phyloP scores from a whole-genome alignment of 2,888 invertebrate genomes.

The Resseliella maxima region DNA sequence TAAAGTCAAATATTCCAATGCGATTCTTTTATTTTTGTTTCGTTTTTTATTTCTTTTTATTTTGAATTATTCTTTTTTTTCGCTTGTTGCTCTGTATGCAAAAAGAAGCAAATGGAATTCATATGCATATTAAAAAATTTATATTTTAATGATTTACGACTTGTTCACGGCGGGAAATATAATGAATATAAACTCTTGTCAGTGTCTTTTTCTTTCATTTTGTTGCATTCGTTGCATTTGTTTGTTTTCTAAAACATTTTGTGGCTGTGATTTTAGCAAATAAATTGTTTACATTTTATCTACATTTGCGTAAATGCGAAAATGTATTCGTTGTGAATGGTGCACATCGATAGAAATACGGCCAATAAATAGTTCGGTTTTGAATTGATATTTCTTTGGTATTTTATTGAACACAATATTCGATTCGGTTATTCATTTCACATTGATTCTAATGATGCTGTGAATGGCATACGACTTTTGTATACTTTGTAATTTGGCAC shows the following conservation, averaged over 20 bases:
- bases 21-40: neutral
- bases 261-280: slow-evolving; percentile 55
- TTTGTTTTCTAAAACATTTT: slow-evolving; percentile 49
- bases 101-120: slow-evolving; percentile 32
- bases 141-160: slow-evolving; percentile 56
- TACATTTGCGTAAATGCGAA: neutral
- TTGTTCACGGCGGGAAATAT: slow-evolving; percentile 55
- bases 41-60: no score
- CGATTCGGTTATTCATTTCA: slow-evolving; percentile 31
- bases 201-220: neutral
- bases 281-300: slow-evolving; percentile 54
- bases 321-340: neutral
- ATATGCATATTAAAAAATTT: slow-evolving; percentile 55
- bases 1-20: slow-evolving; percentile 49
- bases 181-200: slow-evolving; percentile 55
- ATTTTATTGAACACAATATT: neutral
- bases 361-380: slow-evolving; percentile 44
- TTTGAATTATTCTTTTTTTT: no score
- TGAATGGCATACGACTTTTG: neutral
- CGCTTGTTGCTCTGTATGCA: neutral
- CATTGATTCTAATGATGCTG: slow-evolving; percentile 37
- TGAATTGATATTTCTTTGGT: neutral
- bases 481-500: neutral
- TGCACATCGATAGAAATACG: slow-evolving; percentile 43
- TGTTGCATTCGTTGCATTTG: neutral